Evolutionary conservation across 2,888 invertebrate species (phyloP).

Genomic region (Scaptomyza reducta): DNA sequence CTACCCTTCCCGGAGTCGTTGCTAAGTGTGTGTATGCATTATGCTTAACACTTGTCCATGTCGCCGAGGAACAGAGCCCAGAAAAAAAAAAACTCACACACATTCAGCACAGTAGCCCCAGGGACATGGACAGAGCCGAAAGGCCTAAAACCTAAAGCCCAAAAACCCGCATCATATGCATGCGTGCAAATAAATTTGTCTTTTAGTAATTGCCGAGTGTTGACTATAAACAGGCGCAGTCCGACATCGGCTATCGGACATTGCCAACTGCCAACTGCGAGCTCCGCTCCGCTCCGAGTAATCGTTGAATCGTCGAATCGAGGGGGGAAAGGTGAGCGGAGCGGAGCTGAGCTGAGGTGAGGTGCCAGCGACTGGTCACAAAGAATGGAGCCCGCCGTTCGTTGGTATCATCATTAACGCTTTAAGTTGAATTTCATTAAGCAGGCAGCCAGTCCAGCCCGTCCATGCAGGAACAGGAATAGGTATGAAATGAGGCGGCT

Average conservation of each 20-base stretch:
- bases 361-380: conserved; percentile 1
- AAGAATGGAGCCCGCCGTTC: conserved; percentile 29
- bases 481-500: conserved; percentile 16
- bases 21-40: conserved; percentile 73
- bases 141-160: not conserved
- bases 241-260: conserved; percentile 43
- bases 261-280: conserved; percentile 15
- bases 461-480: conserved; percentile 8
- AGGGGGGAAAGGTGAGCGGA: conserved; percentile 6
- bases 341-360: not conserved
- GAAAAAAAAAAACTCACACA: not conserved
- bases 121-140: not conserved
- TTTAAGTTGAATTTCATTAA: conserved; percentile 80
- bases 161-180: conserved; percentile 65
- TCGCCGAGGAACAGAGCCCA: conserved; percentile 61
- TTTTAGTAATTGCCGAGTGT: conserved; percentile 81
- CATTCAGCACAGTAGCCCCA: conserved; percentile 41
- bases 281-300: conserved; percentile 4
- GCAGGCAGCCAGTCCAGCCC: conserved; percentile 39
- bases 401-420: conserved; percentile 69
- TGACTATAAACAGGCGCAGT: conserved; percentile 67
- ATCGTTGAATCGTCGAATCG: conserved; percentile 6
- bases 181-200: conserved; percentile 83
- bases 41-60: conserved; percentile 80
- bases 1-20: not conserved